These are phyloP conservation scores for Artibeus jamaicensis DNA, from an alignment of 2,797 vertebrate genomes.

Conservation along the genomic window DNA sequence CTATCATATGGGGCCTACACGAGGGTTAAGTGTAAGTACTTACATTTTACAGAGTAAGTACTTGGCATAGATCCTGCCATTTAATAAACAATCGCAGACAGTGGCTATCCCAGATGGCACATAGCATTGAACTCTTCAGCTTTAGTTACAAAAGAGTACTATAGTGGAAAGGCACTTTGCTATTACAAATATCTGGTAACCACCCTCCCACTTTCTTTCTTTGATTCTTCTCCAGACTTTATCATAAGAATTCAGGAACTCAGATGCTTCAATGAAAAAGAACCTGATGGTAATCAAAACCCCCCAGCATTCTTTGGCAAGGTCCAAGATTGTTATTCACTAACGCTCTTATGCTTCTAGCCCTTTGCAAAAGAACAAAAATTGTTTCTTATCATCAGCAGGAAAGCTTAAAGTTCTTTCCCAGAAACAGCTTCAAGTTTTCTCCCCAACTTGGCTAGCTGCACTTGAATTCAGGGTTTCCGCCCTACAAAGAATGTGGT, in stretches of 20 bases:
- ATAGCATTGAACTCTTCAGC: not conserved
- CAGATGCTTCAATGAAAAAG: not conserved
- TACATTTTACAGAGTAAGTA: not conserved
- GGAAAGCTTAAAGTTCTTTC: constrained; percentile 52
- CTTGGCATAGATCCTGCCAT: not conserved
- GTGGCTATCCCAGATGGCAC: not conserved
- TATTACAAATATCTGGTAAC: not conserved
- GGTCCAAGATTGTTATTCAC: not conserved
- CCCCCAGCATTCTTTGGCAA: not conserved
- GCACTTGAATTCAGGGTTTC: constrained; percentile 55
- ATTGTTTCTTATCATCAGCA: constrained; percentile 43
- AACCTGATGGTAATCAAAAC: not conserved
- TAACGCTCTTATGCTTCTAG: not conserved
- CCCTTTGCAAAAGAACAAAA: constrained; percentile 34
- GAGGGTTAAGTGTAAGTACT: not conserved
- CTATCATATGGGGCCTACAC: not conserved
- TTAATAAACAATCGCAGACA: not conserved
- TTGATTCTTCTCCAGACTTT: not conserved
- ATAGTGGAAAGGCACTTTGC: not conserved
- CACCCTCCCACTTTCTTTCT: not conserved
- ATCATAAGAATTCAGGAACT: not conserved
- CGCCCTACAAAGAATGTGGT: constrained; percentile 53
- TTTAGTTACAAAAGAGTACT: not conserved
- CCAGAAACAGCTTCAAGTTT: constrained; percentile 56
- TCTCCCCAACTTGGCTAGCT: constrained; percentile 58